Evolutionary conservation across 2,113 vertebrate species (phyloP).

Genomic region (Numenius arquata): DNA sequence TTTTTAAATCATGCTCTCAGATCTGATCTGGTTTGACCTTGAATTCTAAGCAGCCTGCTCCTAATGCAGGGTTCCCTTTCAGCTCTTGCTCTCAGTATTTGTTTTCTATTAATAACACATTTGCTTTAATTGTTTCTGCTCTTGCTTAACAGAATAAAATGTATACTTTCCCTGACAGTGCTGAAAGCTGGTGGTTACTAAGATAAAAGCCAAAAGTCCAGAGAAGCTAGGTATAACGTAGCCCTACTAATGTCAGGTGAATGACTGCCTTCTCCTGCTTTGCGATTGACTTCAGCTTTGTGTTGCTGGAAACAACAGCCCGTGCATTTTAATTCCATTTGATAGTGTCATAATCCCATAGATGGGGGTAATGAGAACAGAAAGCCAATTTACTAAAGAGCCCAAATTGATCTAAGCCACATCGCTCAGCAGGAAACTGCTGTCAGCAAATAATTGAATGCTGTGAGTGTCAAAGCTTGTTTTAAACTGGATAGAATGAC

Average conservation of each 20-base stretch:
- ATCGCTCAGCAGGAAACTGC: slow-evolving; percentile 12
- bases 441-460: slow-evolving; percentile 5
- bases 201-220: background rate
- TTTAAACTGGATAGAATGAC: background rate
- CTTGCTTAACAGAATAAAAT: background rate
- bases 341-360: background rate
- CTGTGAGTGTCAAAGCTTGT: background rate
- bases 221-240: background rate
- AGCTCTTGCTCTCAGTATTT: background rate
- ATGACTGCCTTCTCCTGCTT: background rate
- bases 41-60: background rate
- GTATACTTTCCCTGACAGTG: background rate
- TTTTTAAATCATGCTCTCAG: background rate
- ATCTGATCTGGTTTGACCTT: background rate
- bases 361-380: background rate
- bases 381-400: slow-evolving; percentile 55
- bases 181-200: background rate
- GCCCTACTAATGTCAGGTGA: background rate
- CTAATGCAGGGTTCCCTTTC: background rate
- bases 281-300: background rate
- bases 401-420: slow-evolving; percentile 20
- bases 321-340: slow-evolving; percentile 27
- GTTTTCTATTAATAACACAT: background rate
- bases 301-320: background rate
- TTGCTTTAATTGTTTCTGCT: background rate